These are phyloP conservation scores for Elmis aenea DNA, from an alignment of 2,888 invertebrate species.

Conservation along the genomic window DNA sequence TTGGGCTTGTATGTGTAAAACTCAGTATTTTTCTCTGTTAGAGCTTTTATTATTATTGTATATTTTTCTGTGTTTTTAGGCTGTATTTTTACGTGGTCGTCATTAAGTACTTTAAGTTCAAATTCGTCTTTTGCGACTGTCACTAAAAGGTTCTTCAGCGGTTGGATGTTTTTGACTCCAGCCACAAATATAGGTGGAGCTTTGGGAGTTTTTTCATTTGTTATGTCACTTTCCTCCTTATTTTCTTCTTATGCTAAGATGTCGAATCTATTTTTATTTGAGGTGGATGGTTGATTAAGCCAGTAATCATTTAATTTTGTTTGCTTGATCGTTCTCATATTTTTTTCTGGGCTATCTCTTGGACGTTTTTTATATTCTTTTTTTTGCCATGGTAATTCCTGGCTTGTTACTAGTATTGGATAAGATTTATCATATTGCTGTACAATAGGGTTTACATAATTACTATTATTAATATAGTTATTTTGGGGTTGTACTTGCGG, in stretches of 20 bases:
- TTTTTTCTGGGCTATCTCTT: constrained; percentile 1
- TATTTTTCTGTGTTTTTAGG: constrained; percentile 2
- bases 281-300: background rate
- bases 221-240: background rate
- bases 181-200: constrained; percentile 1
- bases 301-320: constrained; percentile 2
- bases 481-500: constrained; percentile 1
- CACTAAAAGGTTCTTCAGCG: background rate
- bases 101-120: background rate
- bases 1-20: constrained; percentile 7
- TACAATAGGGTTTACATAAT: no score
- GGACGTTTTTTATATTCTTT: background rate
- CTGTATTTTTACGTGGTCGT: constrained; percentile 2
- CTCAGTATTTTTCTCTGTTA: constrained; percentile 2
- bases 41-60: background rate
- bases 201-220: background rate
- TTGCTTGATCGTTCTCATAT: constrained; percentile 1
- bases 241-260: background rate
- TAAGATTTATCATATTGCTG: no score
- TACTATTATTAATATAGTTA: no score
- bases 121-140: background rate
- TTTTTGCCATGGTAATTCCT: constrained; percentile 1
- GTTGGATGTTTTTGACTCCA: constrained; percentile 1
- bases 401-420: no score
- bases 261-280: background rate